Evolutionary conservation across 2,888 invertebrate genomes (phyloP), one percentile per base, ranked within the genome.

Genomic region (Aspidiotus rigidus): DNA sequence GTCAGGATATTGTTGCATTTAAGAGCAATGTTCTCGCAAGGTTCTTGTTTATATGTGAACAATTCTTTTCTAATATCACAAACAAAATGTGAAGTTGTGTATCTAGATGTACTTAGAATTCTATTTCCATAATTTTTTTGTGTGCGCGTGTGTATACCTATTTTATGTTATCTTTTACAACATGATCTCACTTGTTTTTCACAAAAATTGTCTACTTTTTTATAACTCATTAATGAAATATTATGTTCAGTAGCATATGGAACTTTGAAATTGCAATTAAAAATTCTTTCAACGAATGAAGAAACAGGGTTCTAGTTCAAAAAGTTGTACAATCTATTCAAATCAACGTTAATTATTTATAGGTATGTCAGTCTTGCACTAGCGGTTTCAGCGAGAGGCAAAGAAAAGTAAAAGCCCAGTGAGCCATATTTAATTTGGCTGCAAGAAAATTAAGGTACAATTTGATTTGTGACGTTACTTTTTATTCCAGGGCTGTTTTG

Each of bases 151-250:
- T 28, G 28, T 28, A 5, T 28, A 28, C 28, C 28, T 28, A 28
- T 56, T 56, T 56, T 56, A 16, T 17, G 11, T 10, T 17, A 59
- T 13, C 39, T 59, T 28, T 59, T 59, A 16, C 16, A 16, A 39
- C 59, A 59, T 59, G 59, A 59, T 59, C 59, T 59, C 59, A 59
- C 59, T 13, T 59, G 39, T 59, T 39, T 28, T 7, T 28, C 59
- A 59, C 59, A 59, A 59, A 59, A 59, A 39, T 28, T 59, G 17
- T 59, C 28, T 17, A 11, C 59, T 28, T 59, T 28, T 10, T 28
- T 17, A 7, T 7, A 13, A 17, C 13, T 59, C 7, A 16, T 59
- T 15, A 28, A 44, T n/a, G 10, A 6, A 49, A 49, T 49, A n/a
- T 49, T 49, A 28, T 28, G 28, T 28, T 28, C 5, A 28, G 28